phyloP scores from a whole-genome alignment of 2,113 vertebrate species.

The Neofelis nebulosa region DNA sequence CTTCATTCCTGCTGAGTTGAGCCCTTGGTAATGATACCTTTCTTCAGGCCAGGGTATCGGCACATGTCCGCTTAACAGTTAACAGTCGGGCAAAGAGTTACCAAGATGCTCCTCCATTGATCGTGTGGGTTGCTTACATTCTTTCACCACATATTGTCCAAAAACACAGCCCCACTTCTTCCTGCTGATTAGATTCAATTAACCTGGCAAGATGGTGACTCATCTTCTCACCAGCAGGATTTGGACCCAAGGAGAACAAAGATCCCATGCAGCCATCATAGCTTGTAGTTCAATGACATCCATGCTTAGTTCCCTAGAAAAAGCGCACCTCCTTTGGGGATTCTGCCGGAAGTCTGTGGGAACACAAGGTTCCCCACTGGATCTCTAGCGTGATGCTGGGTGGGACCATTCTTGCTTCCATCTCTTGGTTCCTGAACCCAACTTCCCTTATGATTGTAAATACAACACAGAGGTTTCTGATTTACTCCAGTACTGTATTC shows the following conservation, averaged over 20 bases:
- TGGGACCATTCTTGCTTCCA: background rate
- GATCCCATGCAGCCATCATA: background rate
- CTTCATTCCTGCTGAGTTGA: background rate
- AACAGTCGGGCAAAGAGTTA: background rate
- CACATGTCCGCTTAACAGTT: background rate
- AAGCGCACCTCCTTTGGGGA: background rate
- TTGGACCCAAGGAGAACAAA: background rate
- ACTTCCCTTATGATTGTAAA: background rate
- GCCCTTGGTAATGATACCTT: background rate
- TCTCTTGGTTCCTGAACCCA: background rate
- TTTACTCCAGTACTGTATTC: background rate
- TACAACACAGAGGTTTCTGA: background rate
- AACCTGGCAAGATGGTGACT: background rate
- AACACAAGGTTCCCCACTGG: too few species aligned
- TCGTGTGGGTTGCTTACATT: background rate
- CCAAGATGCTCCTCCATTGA: background rate
- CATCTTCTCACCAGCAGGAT: background rate
- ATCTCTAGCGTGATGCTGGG: background rate
- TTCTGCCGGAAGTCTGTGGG: background rate
- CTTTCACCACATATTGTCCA: background rate
- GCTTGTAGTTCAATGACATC: background rate
- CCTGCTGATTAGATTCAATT: background rate
- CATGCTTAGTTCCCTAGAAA: background rate
- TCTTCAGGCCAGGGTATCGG: background rate
- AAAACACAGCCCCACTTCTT: background rate